Conservation (phyloP, 2,113 vertebrate species). For the Mola mola region DNA sequence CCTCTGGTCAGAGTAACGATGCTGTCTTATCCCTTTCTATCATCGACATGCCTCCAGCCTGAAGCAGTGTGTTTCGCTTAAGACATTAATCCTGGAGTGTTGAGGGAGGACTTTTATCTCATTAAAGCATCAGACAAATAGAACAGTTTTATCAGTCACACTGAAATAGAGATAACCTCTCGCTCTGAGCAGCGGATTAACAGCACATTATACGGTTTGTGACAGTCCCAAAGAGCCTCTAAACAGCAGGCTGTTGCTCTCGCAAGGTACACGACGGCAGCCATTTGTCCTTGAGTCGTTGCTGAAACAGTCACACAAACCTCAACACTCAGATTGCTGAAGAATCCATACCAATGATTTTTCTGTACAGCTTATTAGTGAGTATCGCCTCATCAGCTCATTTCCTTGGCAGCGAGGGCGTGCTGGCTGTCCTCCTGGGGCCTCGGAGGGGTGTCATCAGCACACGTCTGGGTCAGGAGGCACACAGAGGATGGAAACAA, state of each 20-base stretch:
- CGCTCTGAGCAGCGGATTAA: conserved; percentile 64
- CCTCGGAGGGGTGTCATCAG: conserved; percentile 32
- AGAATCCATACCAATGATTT: conserved; percentile 62
- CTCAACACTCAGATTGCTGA: conserved; percentile 42
- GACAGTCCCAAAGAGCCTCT: conserved; percentile 51
- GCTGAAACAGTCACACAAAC: conserved; percentile 5
- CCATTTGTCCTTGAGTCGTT: conserved; percentile 23
- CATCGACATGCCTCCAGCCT: neutral
- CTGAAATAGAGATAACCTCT: conserved; percentile 43
- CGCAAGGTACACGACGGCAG: conserved; percentile 11
- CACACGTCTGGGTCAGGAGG: conserved; percentile 31
- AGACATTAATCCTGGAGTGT: conserved; percentile 47
- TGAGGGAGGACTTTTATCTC: conserved; percentile 44
- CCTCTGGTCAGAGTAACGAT: conserved; percentile 17
- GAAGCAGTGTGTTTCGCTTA: conserved; percentile 24
- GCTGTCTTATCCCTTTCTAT: conserved; percentile 17
- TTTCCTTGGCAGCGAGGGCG: conserved; percentile 51
- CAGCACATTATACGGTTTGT: conserved; percentile 65
- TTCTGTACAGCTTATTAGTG: conserved; percentile 60
- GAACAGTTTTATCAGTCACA: conserved; percentile 36
- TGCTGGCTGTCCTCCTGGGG: conserved; percentile 49
- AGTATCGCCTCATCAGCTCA: conserved; percentile 71
- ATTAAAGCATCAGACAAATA: conserved; percentile 53
- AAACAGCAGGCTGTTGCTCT: conserved; percentile 42
- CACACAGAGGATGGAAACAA: conserved; percentile 33